Percentiles rank a stretch among this genome's conserved stretches.
These are phyloP conservation scores for Lasioglossum marginatum DNA, from an alignment of 2,888 invertebrate genomes.

Conservation along the genomic window DNA sequence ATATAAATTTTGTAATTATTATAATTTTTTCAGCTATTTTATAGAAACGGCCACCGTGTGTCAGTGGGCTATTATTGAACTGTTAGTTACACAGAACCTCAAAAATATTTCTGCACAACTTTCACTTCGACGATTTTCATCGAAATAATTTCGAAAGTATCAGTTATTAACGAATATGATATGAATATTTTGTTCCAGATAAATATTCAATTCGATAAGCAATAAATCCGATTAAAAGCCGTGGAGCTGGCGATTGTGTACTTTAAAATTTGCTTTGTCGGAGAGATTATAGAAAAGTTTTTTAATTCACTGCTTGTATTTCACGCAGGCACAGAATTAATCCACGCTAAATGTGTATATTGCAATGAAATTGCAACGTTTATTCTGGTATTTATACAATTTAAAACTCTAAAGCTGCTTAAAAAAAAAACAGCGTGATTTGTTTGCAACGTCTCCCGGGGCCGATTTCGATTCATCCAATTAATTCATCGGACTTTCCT, in stretches of 20 bases:
- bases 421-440: slow-evolving; percentile 27
- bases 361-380: background rate
- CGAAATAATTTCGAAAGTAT: background rate
- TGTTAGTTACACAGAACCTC: background rate
- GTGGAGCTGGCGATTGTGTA: background rate
- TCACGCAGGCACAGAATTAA: background rate
- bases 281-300: background rate
- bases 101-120: background rate
- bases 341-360: background rate
- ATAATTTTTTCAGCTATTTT: no score
- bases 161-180: background rate
- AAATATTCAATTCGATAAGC: background rate
- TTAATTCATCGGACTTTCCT: slow-evolving; percentile 43
- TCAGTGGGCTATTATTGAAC: background rate
- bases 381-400: slow-evolving; percentile 15
- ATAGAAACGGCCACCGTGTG: no score
- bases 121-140: background rate
- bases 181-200: background rate
- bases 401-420: slow-evolving; percentile 21
- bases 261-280: background rate
- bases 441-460: slow-evolving; percentile 22
- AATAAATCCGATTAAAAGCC: background rate
- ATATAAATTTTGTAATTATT: no score
- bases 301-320: background rate
- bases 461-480: slow-evolving; percentile 24